Percentiles rank a stretch among this genome's conserved stretches.
Conservation (phyloP, 2,113 vertebrate genomes). For the Polypterus senegalus region DNA sequence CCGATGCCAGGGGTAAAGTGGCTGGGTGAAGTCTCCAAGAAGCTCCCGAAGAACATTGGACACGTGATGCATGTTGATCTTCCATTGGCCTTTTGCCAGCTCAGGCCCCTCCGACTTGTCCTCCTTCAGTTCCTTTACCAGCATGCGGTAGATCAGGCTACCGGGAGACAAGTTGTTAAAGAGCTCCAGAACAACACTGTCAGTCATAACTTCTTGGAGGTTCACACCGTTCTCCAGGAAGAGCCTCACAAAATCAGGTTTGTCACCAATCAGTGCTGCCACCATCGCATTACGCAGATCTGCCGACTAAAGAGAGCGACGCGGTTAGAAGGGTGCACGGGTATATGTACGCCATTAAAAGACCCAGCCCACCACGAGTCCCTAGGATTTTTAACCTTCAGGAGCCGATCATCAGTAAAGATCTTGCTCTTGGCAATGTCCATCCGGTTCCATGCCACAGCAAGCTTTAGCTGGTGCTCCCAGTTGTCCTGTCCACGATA, state of each 20-base stretch:
- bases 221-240: conserved; percentile 80
- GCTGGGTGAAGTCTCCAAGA: conserved; percentile 68
- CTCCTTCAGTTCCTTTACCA: conserved; percentile 55
- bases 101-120: conserved; percentile 11
- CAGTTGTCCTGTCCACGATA: conserved; percentile 53
- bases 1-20: conserved; percentile 50
- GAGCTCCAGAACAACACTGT: conserved; percentile 58
- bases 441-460: conserved; percentile 86
- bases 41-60: conserved; percentile 69
- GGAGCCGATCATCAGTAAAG: conserved; percentile 76
- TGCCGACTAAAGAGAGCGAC: conserved; percentile 46
- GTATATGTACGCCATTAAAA: too few relatives aligned
- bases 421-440: conserved; percentile 86
- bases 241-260: conserved; percentile 76
- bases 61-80: conserved; percentile 54
- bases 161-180: conserved; percentile 58
- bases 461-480: conserved; percentile 81
- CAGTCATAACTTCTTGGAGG: conserved; percentile 64
- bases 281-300: conserved; percentile 78
- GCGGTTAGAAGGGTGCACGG: too few relatives aligned
- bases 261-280: conserved; percentile 74
- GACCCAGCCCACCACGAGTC: too few relatives aligned
- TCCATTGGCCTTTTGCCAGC: conserved; percentile 9
- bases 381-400: conserved; percentile 56
- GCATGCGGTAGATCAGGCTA: conserved; percentile 67